Conservation (phyloP, 1,140 invertebrate species). For the Heliconius himera region DNA sequence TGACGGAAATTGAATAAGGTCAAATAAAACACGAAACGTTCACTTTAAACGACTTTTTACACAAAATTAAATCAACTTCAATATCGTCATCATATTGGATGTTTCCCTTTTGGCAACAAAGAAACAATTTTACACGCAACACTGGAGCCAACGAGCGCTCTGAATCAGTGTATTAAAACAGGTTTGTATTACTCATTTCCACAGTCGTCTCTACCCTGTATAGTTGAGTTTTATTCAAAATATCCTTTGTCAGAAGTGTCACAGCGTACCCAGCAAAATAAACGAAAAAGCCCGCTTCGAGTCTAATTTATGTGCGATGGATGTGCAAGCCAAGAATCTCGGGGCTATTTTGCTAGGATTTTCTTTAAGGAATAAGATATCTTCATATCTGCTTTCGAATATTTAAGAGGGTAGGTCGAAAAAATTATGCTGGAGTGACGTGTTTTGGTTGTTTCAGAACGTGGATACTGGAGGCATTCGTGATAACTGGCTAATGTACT, state of each 20-base stretch:
- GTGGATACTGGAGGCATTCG: too few relatives aligned
- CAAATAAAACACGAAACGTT: neutral
- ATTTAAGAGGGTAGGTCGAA: conserved; percentile 18
- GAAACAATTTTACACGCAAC: conserved; percentile 42
- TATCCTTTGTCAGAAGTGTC: conserved; percentile 56
- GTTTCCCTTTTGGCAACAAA: conserved; percentile 40
- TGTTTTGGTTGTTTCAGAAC: neutral
- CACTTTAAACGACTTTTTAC: conserved; percentile 2
- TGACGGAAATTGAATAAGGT: conserved; percentile 11
- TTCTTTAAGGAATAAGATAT: conserved; percentile 29
- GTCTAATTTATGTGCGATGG: conserved; percentile 53
- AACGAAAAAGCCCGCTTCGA: conserved; percentile 48
- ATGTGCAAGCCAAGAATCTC: conserved; percentile 43
- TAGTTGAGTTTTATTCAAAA: conserved; percentile 52
- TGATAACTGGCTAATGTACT: too few relatives aligned
- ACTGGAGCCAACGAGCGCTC: conserved; percentile 29
- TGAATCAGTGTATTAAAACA: conserved; percentile 58
- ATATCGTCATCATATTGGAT: conserved; percentile 23
- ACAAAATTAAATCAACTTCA: conserved; percentile 24
- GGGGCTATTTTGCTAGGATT: conserved; percentile 46
- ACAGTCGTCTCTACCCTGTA: conserved; percentile 36
- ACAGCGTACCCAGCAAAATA: conserved; percentile 41
- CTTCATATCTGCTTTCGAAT: conserved; percentile 35
- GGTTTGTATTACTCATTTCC: conserved; percentile 56
- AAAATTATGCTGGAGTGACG: neutral